Evolutionary conservation across 2,113 vertebrate genomes (phyloP).

Genomic region (Oreotrochilus melanogaster): DNA sequence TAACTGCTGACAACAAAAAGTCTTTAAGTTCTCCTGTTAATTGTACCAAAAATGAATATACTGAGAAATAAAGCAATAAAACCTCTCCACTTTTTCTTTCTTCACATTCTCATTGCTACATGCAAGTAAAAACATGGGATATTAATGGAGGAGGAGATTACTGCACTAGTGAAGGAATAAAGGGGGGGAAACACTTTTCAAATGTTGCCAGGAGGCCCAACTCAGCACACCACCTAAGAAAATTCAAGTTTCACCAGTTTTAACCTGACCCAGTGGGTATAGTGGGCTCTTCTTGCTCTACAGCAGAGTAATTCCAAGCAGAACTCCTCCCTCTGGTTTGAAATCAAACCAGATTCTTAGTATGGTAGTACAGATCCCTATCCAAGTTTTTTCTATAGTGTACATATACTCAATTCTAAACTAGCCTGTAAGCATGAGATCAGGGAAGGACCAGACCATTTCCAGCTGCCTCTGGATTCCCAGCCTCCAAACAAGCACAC

Average conservation of each 20-base stretch:
- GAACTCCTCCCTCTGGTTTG: background rate
- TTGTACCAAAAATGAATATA: background rate
- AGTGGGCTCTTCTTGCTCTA: background rate
- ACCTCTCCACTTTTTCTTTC: background rate
- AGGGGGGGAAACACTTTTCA: background rate
- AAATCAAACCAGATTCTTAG: background rate
- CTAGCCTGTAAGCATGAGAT: background rate
- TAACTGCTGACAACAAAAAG: background rate
- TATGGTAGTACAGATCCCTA: background rate
- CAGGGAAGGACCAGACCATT: fast-evolving
- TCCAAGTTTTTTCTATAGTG: background rate
- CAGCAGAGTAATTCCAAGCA: background rate
- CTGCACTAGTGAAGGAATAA: background rate
- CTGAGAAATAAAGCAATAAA: background rate
- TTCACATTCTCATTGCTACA: background rate
- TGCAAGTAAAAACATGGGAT: background rate
- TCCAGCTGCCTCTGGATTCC: background rate
- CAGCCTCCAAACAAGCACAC: background rate
- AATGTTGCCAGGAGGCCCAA: background rate
- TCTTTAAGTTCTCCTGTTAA: background rate
- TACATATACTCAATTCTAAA: background rate
- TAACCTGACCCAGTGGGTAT: background rate
- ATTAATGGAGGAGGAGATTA: background rate
- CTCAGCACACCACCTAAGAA: background rate
- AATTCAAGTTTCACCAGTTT: background rate